phyloP scores from a whole-genome alignment of 2,113 vertebrate species.

The Paramormyrops kingsleyae region DNA sequence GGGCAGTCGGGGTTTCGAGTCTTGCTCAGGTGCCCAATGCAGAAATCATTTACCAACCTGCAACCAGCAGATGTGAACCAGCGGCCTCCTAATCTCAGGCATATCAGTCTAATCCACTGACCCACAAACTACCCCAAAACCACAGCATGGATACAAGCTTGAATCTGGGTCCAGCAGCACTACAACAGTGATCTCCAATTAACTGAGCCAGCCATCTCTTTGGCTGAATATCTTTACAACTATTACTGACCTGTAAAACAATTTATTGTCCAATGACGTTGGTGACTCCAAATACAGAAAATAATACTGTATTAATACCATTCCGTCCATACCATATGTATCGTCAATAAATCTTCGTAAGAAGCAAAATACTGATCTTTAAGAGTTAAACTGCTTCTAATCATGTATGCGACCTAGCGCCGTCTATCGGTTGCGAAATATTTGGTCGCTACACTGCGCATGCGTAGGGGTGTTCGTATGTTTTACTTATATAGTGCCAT shows the following conservation, averaged over 20 bases:
- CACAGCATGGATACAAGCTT: background rate
- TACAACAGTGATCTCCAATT: background rate
- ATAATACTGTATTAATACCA: background rate
- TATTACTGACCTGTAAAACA: background rate
- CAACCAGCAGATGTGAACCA: background rate
- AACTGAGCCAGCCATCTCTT: background rate
- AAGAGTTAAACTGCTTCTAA: background rate
- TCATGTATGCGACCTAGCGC: background rate
- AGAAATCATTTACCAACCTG: background rate
- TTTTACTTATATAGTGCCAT: background rate
- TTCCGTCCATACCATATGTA: background rate
- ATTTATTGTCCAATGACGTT: background rate
- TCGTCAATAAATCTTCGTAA: background rate
- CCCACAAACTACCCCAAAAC: background rate
- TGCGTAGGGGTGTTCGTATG: background rate
- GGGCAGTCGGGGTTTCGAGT: background rate
- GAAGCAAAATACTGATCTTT: background rate
- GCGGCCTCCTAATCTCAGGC: background rate
- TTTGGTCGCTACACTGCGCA: background rate
- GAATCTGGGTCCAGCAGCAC: background rate
- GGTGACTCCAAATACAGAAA: background rate
- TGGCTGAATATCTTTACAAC: background rate
- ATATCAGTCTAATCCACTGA: background rate
- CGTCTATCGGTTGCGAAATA: background rate
- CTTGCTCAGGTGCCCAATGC: background rate